Conservation (phyloP, 2,888 invertebrate species). For the Merodon equestris region DNA sequence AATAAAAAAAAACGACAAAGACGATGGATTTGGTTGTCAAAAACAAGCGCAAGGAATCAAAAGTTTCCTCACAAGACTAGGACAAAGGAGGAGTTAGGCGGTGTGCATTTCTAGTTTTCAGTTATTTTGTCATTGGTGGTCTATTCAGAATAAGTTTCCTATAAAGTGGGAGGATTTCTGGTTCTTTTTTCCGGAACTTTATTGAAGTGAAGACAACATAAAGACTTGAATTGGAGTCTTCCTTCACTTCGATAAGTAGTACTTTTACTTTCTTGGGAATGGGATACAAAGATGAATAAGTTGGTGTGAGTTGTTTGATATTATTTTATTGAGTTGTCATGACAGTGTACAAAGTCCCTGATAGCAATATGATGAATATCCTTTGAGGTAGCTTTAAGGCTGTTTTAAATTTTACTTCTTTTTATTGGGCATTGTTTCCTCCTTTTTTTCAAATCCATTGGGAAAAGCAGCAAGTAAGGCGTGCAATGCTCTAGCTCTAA, state of each 20-base stretch:
- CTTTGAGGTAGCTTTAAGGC: constrained; percentile 42
- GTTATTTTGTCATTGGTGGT: constrained; percentile 27
- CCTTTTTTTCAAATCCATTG: no score
- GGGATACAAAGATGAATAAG: not conserved
- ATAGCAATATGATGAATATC: constrained; percentile 25
- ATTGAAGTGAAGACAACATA: constrained; percentile 52
- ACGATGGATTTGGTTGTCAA: constrained; percentile 63
- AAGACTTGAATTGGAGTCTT: constrained; percentile 46
- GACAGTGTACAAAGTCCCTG: constrained; percentile 25
- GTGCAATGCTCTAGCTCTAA: no score
- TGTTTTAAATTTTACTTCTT: constrained; percentile 19
- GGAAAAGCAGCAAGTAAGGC: no score
- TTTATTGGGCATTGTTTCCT: no score
- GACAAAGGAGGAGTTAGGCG: not conserved
- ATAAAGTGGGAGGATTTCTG: constrained; percentile 13
- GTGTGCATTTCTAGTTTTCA: not conserved
- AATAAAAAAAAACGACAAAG: constrained; percentile 10
- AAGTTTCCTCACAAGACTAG: constrained; percentile 47
- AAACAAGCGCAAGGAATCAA: constrained; percentile 61
- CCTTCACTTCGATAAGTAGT: constrained; percentile 61
- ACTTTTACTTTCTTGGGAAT: constrained; percentile 30
- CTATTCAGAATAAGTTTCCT: not conserved
- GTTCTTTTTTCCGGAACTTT: constrained; percentile 6
- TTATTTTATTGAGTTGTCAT: constrained; percentile 49
- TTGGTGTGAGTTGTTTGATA: constrained; percentile 33